Base-by-base conservation (phyloP, 2,797 vertebrate species). In the Smutsia temminckii region DNA sequence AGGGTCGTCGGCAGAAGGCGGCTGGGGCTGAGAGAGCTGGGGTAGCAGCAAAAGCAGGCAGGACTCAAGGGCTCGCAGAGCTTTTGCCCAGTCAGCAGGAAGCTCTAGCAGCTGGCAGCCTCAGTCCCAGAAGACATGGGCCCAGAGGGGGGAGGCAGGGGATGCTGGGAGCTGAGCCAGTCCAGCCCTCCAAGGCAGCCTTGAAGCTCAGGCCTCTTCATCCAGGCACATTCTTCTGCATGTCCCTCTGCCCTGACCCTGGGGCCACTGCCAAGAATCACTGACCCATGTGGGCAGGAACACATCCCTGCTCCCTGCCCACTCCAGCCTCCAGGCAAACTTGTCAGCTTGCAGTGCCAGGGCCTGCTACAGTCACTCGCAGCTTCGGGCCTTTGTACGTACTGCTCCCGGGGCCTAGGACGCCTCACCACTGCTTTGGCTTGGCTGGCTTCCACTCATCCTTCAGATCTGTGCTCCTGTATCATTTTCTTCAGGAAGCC, bases 11-110 rank as follows among this genome's bases (percentile, higher is more conserved):
- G 86, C 6, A 42, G 71, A 87, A 68, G 77, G 81, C 46, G 21
- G 84, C 66, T 6, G 0, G 59, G 74, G 59, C 42, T 18, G 55
- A n/a, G 71, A 81, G 85, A 90, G 77, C 88, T 51, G 88, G 85
- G 64, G 90, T 74, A 68, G 91, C 79, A 32, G 74, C 51, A 42
- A 87, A 20, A 92, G 83, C 74, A 74, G 80, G 86, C 79, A 87
- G 95, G 93, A 77, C 92, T 61, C 74, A 78, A 93, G 96, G 96
- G 91, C 86, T 97, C 3, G 0, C 13, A 32, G 95, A 96, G 94
- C 89, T 97, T 97, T 84, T 97, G 97, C 96, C 91, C 96, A 95
- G 97, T 97, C 97, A 97, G 97, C 97, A 97, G 86, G 95, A 94
- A 94, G 93, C 55, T 40, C 61, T 29, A 79, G 93, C 87, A 94